A percentile compares a stretch with the other conserved stretches of the same genome.
phyloP scores from a whole-genome alignment of 2,797 vertebrate species.

The Tolypeutes matacus region DNA sequence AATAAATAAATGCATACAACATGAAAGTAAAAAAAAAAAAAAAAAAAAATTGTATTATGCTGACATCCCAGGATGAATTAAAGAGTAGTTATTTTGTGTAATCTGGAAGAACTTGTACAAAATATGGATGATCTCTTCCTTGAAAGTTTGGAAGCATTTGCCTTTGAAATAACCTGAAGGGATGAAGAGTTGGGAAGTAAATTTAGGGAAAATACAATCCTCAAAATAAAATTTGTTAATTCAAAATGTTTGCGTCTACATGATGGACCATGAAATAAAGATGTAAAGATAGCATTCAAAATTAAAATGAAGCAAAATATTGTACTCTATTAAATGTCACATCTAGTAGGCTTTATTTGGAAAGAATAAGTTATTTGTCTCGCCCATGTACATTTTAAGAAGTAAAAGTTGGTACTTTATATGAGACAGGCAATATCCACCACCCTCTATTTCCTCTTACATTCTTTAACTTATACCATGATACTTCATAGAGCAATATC shows the following conservation, averaged over 20 bases:
- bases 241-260: too few relatives aligned
- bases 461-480: too few relatives aligned
- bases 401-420: neutral
- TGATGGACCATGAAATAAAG: too few relatives aligned
- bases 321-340: neutral
- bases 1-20: too few relatives aligned
- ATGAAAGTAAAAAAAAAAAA: too few relatives aligned
- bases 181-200: neutral
- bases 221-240: neutral
- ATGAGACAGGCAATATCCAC: neutral
- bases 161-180: neutral
- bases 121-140: too few relatives aligned
- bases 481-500: too few relatives aligned
- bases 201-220: neutral
- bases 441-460: neutral
- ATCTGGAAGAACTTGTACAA: too few relatives aligned
- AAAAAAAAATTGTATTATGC: too few relatives aligned
- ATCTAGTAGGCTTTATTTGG: neutral
- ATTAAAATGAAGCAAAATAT: neutral
- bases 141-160: neutral
- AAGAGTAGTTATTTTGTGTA: too few relatives aligned
- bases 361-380: neutral
- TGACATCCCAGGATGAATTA: too few relatives aligned
- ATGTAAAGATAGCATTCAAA: neutral
- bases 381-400: neutral